These are phyloP conservation scores for Sitophilus oryzae DNA, from an alignment of 1,140 invertebrate species.

Conservation along the genomic window DNA sequence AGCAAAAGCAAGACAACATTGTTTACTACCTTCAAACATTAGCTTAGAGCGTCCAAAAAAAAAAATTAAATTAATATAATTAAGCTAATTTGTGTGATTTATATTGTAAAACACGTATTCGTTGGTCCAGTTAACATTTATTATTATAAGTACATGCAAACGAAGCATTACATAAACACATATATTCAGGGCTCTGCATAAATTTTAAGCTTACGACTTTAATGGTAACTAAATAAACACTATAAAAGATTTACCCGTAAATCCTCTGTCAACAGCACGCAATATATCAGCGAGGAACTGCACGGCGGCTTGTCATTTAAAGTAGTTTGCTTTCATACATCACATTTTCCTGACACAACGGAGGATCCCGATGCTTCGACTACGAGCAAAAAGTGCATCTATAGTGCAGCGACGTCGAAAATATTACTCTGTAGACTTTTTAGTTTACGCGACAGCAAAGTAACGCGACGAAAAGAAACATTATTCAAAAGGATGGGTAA, in stretches of 20 bases:
- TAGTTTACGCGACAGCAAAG: constrained; percentile 14
- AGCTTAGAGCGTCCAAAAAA: too few species aligned
- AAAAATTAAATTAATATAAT: too few species aligned
- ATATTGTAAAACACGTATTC: too few species aligned
- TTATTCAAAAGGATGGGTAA: constrained; percentile 22
- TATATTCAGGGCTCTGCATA: too few species aligned
- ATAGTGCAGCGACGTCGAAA: constrained; percentile 15
- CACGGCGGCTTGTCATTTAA: constrained; percentile 7
- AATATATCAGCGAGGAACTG: constrained; percentile 1
- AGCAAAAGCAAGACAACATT: too few species aligned
- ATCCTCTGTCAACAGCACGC: not conserved
- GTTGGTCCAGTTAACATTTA: too few species aligned
- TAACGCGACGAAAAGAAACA: constrained; percentile 19
- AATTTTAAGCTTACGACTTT: too few species aligned
- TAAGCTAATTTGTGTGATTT: too few species aligned
- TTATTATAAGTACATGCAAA: too few species aligned
- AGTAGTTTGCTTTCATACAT: constrained; percentile 15
- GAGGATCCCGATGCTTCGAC: constrained; percentile 4
- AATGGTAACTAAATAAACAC: not conserved
- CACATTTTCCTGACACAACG: constrained; percentile 9
- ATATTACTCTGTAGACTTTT: constrained; percentile 22
- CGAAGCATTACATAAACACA: too few species aligned
- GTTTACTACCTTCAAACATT: too few species aligned
- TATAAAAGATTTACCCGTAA: not conserved
- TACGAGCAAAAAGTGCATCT: constrained; percentile 13